phyloP scores from a whole-genome alignment of 2,888 invertebrate genomes.

The Limnephilus auricula region DNA sequence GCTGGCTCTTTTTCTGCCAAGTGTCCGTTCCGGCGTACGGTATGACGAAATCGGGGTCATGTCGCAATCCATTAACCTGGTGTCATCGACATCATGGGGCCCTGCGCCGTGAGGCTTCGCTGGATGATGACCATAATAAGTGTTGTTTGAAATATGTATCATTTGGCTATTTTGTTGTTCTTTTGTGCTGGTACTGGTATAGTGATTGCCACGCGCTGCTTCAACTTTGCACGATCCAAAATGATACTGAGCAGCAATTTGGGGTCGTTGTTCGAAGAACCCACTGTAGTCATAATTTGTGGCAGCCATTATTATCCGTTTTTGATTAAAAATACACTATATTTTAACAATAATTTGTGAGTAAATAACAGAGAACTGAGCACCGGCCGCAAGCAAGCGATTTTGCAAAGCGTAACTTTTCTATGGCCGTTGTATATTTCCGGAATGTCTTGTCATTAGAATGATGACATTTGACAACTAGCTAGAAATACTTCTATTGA shows the following conservation, averaged over 20 bases:
- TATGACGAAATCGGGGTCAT: constrained; percentile 71
- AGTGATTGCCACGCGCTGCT: constrained; percentile 52
- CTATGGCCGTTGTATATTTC: constrained; percentile 25
- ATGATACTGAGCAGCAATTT: constrained; percentile 29
- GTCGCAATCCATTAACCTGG: constrained; percentile 71
- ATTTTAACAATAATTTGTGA: constrained; percentile 5
- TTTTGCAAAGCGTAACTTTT: neutral
- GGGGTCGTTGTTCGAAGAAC: constrained; percentile 49
- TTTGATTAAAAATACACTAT: neutral
- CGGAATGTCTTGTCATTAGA: constrained; percentile 12
- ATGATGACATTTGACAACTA: neutral
- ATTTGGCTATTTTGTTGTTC: constrained; percentile 32
- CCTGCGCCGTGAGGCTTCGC: constrained; percentile 69
- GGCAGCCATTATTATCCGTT: constrained; percentile 42
- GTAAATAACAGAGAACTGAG: constrained; percentile 21
- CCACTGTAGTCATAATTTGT: constrained; percentile 54
- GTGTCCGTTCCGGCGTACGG: constrained; percentile 65
- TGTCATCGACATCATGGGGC: constrained; percentile 69
- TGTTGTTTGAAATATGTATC: constrained; percentile 76
- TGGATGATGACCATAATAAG: constrained; percentile 76
- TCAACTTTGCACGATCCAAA: constrained; percentile 57
- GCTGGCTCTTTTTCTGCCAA: constrained; percentile 73
- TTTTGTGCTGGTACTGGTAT: constrained; percentile 13
- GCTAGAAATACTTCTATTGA: neutral
- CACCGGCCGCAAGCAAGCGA: constrained; percentile 20